Base-by-base conservation (phyloP, 2,888 invertebrate genomes). In the Drosophila falleni region DNA sequence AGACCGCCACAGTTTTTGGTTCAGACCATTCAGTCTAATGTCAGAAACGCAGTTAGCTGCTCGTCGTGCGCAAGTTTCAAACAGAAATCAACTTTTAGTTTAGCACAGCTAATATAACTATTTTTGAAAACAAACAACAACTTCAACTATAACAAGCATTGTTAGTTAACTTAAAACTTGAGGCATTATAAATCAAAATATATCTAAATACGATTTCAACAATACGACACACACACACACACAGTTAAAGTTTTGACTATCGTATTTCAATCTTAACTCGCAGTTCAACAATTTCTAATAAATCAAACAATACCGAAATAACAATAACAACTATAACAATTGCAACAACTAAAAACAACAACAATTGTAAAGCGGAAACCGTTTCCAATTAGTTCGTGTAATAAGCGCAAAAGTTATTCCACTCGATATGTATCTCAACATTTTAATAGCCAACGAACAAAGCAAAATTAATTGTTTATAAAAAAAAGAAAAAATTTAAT, bases 31-130 rank as follows among this genome's bases (percentile, higher is more conserved):
- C 91, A 92, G 91, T 92, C 90, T 86, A 90, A 90, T 90, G 89
- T 90, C 90, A 92, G 92, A 91, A 91, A 88, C 90, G 90, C 90
- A 91, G 90, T 90, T 84, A 88, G 86, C 89, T 90, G 90, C 84
- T 91, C 90, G 91, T 90, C 89, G 91, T 90, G 90, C 91, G 92
- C 90, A 90, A 82, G 82, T 73, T 79, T 65, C 55, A 81, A 88
- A 76, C 76, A 75, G 37, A 54, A 16, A 55, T 37, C 54, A 56
- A 33, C 56, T 41, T 49, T 31, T 47, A 74, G 79, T 35, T 35
- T 35, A 35, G 60, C 74, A 76, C 65, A 74, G 71, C 71, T 79
- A 84, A 66, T 69, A 72, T 62, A 82, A 80, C 68, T 64, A 80
- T 69, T 70, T 72, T 44, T 69, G 58, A 58, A 41, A 63, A 51